These are phyloP conservation scores for Micrastur ruficollis DNA, from an alignment of 2,797 vertebrate genomes.

Conservation along the genomic window DNA sequence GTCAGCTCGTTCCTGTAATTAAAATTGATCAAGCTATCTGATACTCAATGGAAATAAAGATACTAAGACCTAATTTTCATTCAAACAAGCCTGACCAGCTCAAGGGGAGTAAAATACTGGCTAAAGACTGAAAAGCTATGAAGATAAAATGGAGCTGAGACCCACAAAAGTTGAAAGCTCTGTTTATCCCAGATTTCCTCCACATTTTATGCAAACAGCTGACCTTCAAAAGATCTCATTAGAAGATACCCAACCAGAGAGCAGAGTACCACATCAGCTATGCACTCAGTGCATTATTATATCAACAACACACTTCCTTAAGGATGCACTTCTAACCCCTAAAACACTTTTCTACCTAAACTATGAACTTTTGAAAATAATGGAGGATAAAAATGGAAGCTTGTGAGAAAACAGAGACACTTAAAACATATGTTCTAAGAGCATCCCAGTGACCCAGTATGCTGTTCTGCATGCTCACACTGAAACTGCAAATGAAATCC, in stretches of 20 bases:
- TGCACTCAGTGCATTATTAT: not conserved
- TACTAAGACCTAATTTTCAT: not conserved
- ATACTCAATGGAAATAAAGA: not conserved
- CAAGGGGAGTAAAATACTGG: not conserved
- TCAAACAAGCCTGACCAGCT: not conserved
- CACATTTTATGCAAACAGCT: not conserved
- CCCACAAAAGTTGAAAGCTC: not conserved
- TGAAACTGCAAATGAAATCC: not conserved
- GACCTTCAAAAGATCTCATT: not conserved
- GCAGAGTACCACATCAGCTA: not conserved
- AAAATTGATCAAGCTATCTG: constrained; percentile 1
- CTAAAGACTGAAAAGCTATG: not conserved
- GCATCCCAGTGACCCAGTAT: not conserved
- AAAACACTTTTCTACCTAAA: not conserved
- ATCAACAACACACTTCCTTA: not conserved
- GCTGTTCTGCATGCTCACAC: not conserved
- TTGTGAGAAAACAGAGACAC: not conserved
- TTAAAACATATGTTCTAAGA: not conserved
- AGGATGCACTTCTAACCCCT: not conserved
- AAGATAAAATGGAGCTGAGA: not conserved
- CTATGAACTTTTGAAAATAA: not conserved
- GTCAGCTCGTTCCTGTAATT: not conserved
- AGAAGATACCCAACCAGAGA: not conserved
- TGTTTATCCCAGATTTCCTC: not conserved
- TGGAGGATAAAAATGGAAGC: not conserved